Evolutionary conservation across 2,888 invertebrate species (phyloP).

Genomic region (Sympetrum striolatum): DNA sequence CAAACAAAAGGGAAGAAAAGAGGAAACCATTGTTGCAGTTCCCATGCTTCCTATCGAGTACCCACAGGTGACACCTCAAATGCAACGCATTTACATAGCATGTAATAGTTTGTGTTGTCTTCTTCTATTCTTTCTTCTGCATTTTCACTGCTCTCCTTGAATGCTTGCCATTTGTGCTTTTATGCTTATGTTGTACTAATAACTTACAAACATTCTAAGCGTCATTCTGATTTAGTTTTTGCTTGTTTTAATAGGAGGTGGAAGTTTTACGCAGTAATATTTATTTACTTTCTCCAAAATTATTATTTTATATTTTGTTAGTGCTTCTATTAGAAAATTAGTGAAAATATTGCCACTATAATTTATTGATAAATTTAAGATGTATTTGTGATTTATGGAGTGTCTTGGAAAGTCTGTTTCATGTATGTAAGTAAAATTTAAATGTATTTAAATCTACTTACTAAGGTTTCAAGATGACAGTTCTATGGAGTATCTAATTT

Average conservation of each 20-base stretch:
- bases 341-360: too few species aligned
- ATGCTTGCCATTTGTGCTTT: not conserved
- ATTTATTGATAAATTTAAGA: too few species aligned
- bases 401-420: too few species aligned
- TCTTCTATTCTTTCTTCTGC: not conserved
- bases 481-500: too few species aligned
- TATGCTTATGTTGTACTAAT: not conserved
- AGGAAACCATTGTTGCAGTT: conserved; percentile 30
- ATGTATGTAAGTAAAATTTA: too few species aligned
- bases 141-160: not conserved
- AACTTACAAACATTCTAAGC: not conserved
- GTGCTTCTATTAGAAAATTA: too few species aligned
- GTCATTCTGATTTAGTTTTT: not conserved
- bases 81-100: not conserved
- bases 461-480: too few species aligned
- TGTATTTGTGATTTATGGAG: too few species aligned
- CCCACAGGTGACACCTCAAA: conserved; percentile 16
- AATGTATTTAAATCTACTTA: too few species aligned
- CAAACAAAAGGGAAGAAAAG: conserved; percentile 31
- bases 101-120: not conserved
- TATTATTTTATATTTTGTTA: too few species aligned
- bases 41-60: conserved; percentile 36
- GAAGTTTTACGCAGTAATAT: too few species aligned
- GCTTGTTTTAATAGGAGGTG: not conserved
- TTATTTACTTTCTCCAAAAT: too few species aligned